phyloP scores from a whole-genome alignment of 2,888 invertebrate genomes.

The Cheilosia impressa region DNA sequence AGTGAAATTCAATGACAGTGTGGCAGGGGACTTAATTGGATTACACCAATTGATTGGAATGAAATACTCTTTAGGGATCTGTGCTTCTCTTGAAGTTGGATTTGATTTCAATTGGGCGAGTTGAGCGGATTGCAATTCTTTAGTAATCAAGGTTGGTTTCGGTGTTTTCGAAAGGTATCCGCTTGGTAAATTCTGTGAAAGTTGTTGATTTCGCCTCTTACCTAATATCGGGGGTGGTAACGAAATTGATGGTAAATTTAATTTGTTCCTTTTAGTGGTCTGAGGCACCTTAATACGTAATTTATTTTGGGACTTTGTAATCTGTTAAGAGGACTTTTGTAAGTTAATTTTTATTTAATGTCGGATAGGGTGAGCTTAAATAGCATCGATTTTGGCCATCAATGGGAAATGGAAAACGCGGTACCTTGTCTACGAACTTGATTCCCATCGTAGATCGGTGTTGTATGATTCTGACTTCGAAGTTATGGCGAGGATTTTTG shows the following conservation, averaged over 20 bases:
- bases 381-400: too few species aligned
- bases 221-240: background rate
- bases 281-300: background rate
- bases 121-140: constrained; percentile 61
- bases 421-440: too few species aligned
- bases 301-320: background rate
- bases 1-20: constrained; percentile 38
- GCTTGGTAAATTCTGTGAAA: too few species aligned
- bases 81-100: constrained; percentile 35
- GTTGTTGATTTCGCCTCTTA: background rate
- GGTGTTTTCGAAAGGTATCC: constrained; percentile 1
- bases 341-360: background rate
- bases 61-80: constrained; percentile 57
- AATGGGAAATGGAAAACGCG: too few species aligned
- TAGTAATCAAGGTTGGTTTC: constrained; percentile 23
- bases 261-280: constrained; percentile 25
- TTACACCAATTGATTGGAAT: constrained; percentile 75
- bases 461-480: too few species aligned
- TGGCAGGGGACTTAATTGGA: constrained; percentile 70
- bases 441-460: too few species aligned
- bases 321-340: background rate
- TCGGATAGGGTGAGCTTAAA: background rate
- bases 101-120: constrained; percentile 57
- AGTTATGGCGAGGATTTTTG: too few species aligned
- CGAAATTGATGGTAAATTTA: constrained; percentile 25